Percentiles rank a stretch among this genome's conserved stretches.
Conservation (phyloP, 2,888 invertebrate genomes). For the Drosophila falleni region DNA sequence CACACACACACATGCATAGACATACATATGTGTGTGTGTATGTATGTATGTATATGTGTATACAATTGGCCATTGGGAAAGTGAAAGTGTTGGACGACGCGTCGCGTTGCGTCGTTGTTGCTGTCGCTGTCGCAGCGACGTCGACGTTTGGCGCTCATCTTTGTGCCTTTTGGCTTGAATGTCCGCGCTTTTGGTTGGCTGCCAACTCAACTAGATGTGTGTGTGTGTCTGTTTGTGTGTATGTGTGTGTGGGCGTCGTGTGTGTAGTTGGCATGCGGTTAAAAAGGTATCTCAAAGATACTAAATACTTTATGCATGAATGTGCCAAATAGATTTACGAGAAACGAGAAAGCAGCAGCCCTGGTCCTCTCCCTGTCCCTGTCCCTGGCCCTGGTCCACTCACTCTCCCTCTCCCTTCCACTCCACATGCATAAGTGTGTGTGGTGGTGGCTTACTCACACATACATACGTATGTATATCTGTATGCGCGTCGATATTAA, state of each 20-base stretch:
- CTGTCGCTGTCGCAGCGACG: conserved; percentile 20
- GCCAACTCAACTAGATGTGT: conserved; percentile 66
- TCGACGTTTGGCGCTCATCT: conserved; percentile 51
- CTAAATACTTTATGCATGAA: conserved; percentile 82
- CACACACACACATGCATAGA: conserved; percentile 15
- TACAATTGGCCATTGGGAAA: conserved; percentile 58
- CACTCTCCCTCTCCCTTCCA: conserved; percentile 13
- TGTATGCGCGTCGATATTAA: conserved; percentile 76
- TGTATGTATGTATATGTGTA: not conserved
- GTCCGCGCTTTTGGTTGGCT: conserved; percentile 79
- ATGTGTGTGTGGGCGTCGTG: conserved; percentile 31
- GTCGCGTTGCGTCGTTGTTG: conserved; percentile 27
- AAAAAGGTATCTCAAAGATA: conserved; percentile 83
- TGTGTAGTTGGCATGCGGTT: conserved; percentile 79
- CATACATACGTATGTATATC: conserved; percentile 16
- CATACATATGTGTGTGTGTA: not conserved
- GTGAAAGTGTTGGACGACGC: conserved; percentile 73
- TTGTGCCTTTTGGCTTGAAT: conserved; percentile 47
- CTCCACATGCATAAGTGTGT: conserved; percentile 19
- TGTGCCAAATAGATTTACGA: conserved; percentile 83
- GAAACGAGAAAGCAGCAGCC: conserved; percentile 43
- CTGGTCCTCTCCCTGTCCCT: conserved; percentile 29
- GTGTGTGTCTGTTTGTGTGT: conserved; percentile 16
- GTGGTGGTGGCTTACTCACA: conserved; percentile 59
- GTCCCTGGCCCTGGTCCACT: conserved; percentile 4